Conservation (phyloP, 2,797 vertebrate species). For the Spheniscus humboldti region DNA sequence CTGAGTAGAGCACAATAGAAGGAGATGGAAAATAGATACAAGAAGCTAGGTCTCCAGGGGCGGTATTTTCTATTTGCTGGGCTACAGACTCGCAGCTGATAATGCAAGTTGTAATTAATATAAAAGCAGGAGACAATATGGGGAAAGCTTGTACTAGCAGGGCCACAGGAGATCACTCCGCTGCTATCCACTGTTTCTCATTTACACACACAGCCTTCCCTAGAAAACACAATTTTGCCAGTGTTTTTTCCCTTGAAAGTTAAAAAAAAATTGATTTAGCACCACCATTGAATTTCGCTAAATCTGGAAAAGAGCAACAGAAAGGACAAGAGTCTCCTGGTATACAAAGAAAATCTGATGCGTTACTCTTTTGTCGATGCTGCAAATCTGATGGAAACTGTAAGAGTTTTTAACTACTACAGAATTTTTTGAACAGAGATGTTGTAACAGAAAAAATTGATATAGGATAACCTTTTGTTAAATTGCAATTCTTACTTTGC, state of each 20-base stretch:
- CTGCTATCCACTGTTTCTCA: constrained; percentile 83
- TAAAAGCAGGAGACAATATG: constrained; percentile 98
- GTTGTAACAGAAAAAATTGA: not conserved
- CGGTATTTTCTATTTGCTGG: constrained; percentile 92
- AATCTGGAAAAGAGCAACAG: constrained; percentile 77
- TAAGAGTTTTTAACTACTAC: constrained; percentile 26
- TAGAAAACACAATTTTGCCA: constrained; percentile 79
- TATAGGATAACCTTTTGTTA: not conserved
- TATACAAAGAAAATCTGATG: constrained; percentile 34
- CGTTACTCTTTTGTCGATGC: constrained; percentile 31
- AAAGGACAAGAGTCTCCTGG: constrained; percentile 50
- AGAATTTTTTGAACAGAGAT: not conserved
- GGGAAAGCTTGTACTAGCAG: constrained; percentile 81
- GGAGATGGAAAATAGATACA: constrained; percentile 91
- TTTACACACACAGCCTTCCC: constrained; percentile 85
- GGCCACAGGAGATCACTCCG: constrained; percentile 87
- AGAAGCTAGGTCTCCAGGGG: constrained; percentile 89
- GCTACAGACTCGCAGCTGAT: constrained; percentile 93
- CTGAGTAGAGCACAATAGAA: constrained; percentile 83
- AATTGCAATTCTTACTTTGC: not conserved
- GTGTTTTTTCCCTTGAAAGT: constrained; percentile 81
- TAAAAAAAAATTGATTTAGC: constrained; percentile 81
- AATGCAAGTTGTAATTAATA: constrained; percentile 99
- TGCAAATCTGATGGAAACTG: constrained; percentile 27
- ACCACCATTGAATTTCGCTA: constrained; percentile 84